Percentiles rank a stretch among this genome's conserved stretches.
Evolutionary conservation across 2,888 invertebrate genomes (phyloP).

Genomic region (Anodontia alba): DNA sequence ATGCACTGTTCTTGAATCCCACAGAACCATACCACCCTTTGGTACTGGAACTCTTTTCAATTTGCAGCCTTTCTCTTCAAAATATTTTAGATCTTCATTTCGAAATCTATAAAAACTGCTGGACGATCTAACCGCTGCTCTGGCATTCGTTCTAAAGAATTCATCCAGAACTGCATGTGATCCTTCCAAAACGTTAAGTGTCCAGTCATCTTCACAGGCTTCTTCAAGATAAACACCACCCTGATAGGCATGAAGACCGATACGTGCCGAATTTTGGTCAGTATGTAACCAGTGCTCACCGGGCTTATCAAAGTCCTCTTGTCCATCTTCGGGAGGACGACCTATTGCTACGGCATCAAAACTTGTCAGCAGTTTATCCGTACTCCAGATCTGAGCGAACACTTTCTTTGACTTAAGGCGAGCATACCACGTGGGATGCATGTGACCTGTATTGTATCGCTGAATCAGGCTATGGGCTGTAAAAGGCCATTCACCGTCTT

Average conservation of each 20-base stretch:
- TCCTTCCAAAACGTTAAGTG: constrained; percentile 67
- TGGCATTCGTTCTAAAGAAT: constrained; percentile 55
- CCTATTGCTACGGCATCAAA: constrained; percentile 80
- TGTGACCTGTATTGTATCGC: constrained; percentile 73
- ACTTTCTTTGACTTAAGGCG: constrained; percentile 73
- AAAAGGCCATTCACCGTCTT: constrained; percentile 64
- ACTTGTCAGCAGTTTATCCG: constrained; percentile 77
- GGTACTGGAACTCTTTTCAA: constrained; percentile 73
- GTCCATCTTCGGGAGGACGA: constrained; percentile 77
- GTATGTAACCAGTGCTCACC: constrained; percentile 74
- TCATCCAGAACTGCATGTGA: constrained; percentile 65
- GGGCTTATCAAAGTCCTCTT: constrained; percentile 59
- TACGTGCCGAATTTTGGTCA: constrained; percentile 72
- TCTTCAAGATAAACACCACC: constrained; percentile 75
- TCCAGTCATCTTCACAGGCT: constrained; percentile 70
- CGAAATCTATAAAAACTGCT: background rate
- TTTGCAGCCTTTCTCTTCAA: constrained; percentile 61
- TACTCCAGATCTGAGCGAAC: constrained; percentile 78
- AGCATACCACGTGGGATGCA: constrained; percentile 75
- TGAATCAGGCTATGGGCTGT: constrained; percentile 72
- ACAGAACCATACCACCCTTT: constrained; percentile 79
- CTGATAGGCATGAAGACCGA: constrained; percentile 80
- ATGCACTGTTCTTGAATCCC: constrained; percentile 80
- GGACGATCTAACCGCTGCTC: constrained; percentile 42
- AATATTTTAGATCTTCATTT: constrained; percentile 64